phyloP scores from a whole-genome alignment of 2,113 vertebrate species.

The Mobula hypostoma region DNA sequence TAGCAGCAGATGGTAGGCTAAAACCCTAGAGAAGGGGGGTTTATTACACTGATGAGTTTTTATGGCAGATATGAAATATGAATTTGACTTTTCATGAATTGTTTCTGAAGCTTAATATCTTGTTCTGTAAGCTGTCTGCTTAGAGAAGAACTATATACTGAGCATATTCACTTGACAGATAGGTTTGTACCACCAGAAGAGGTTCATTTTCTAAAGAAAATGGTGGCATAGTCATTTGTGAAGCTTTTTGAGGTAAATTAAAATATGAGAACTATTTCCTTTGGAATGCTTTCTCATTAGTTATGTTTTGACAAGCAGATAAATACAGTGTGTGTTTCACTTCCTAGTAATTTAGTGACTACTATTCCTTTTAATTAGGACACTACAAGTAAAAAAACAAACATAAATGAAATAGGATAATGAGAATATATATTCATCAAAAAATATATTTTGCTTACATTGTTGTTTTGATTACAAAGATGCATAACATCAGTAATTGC shows the following conservation, averaged over 20 bases:
- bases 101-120: constrained; percentile 84
- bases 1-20: constrained; percentile 98
- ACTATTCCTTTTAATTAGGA: constrained; percentile 27
- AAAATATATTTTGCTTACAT: neutral
- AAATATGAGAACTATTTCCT: neutral
- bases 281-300: constrained; percentile 15
- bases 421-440: neutral
- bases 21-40: constrained; percentile 95
- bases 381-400: neutral
- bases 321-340: constrained; percentile 27
- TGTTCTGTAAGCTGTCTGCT: constrained; percentile 68
- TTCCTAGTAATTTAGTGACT: constrained; percentile 26
- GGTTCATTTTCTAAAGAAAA: constrained; percentile 21
- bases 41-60: constrained; percentile 99
- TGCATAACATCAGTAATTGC: neutral
- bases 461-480: neutral
- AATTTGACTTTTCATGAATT: constrained; percentile 85
- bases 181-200: constrained; percentile 51
- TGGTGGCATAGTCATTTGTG: constrained; percentile 26
- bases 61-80: constrained; percentile 99
- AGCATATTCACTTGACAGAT: constrained; percentile 75
- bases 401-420: neutral
- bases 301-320: constrained; percentile 10
- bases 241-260: constrained; percentile 30
- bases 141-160: constrained; percentile 63